Evolutionary conservation across 2,888 invertebrate genomes (phyloP), one percentile per base, ranked within the genome.

Genomic region (Nudaria mundana): DNA sequence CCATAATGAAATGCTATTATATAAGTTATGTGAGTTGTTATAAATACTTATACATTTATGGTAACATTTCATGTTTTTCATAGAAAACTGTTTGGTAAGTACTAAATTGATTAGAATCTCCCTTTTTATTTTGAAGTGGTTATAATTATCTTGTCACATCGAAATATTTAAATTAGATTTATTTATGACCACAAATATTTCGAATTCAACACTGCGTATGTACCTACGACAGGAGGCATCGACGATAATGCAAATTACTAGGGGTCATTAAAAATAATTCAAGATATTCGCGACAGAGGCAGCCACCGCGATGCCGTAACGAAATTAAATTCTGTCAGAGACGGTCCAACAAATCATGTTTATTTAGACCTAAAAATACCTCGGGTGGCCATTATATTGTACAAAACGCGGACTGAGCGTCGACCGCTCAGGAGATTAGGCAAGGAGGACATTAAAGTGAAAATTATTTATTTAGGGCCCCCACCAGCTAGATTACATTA

Each of bases 281-380:
- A 76, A 82, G 83, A 84, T 58, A 58, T 85, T 81, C 75, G 76
- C 78, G 71, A 73, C 76, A 72, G 70, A 59, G 65, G 67, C 63
- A 60, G 63, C 71, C 74, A 70, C 71, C 71, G 52, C 64, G 55
- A 50, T 64, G 53, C 69, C 69, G 71, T 66, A 66, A 71, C 79
- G 74, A 85, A 87, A 87, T 87, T 86, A 87, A 87, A 87, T 86
- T 85, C 79, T 83, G 86, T 83, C 86, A 81, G 75, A 74, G 73
- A 71, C 72, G 79, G 76, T 73, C 83, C 81, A 83, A 88, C 88
- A 87, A 87, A 88, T 88, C 88, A 87, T 87, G 84, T 87, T 88
- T 87, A 87, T 88, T 87, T 87, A 86, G 81, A 86, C 81, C 85
- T 85, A 86, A 87, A 86, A 88, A 87, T 86, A 87, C 85, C 84